A percentile compares a stretch with the other conserved stretches of the same genome.
Evolutionary conservation across 2,113 vertebrate species (phyloP).

Genomic region (Nothocercus julius): DNA sequence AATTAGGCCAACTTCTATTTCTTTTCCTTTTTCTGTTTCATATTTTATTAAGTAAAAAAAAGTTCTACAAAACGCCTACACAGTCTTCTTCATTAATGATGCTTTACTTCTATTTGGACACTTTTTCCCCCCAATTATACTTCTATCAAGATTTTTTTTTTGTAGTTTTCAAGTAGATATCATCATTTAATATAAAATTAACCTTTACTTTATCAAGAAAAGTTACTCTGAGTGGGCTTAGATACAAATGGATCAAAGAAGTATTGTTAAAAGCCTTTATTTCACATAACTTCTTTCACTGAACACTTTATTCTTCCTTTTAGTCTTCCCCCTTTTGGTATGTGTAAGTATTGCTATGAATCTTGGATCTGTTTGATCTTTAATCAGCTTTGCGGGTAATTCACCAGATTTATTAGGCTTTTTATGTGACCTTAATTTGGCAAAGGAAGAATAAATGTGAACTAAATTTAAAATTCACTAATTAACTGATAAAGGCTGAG

Average conservation of each 20-base stretch:
- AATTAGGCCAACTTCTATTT: not conserved
- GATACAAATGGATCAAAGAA: not conserved
- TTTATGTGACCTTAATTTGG: not conserved
- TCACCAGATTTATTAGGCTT: not conserved
- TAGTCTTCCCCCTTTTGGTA: not conserved
- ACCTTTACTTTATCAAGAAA: not conserved
- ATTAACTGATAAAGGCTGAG: conserved; percentile 2
- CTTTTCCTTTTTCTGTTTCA: not conserved
- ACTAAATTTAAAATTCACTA: not conserved
- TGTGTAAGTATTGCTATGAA: not conserved
- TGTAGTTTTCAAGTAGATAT: not conserved
- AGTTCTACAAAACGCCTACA: not conserved
- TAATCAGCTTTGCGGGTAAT: not conserved
- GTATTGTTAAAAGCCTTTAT: not conserved
- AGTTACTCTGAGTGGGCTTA: not conserved
- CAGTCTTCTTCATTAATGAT: not conserved
- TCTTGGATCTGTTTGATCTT: conserved; percentile 9
- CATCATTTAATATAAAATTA: not conserved
- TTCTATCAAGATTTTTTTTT: not conserved
- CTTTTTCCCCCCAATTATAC: not conserved
- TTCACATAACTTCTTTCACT: not conserved
- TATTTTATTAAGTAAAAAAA: not conserved
- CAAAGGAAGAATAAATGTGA: not conserved
- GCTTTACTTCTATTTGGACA: not conserved
- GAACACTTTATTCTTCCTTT: not conserved